phyloP scores from a whole-genome alignment of 92 coral and sea anemone species.

The Anthopleura xanthogrammica region DNA sequence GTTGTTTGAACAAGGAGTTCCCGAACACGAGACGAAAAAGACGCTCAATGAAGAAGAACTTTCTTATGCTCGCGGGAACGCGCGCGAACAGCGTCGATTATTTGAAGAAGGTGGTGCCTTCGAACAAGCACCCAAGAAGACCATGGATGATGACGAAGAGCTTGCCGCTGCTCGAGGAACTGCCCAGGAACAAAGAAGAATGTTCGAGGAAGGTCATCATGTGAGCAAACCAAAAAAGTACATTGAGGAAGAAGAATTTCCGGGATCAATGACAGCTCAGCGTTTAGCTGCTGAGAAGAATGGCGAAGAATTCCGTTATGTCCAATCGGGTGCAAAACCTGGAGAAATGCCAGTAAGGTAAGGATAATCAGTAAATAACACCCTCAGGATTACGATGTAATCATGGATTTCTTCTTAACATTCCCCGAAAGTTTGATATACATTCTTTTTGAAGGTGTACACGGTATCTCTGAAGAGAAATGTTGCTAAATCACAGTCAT shows the following conservation, averaged over 20 bases:
- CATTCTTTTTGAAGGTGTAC: too few species aligned
- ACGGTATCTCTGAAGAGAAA: too few species aligned
- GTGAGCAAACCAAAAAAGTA: constrained; percentile 41
- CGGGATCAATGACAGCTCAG: constrained; percentile 22
- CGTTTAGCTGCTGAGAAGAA: constrained; percentile 16
- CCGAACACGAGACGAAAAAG: constrained; percentile 47
- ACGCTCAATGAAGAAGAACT: constrained; percentile 66
- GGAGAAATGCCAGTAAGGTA: constrained; percentile 11
- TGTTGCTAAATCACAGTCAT: too few species aligned
- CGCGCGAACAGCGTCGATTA: constrained; percentile 1
- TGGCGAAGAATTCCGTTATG: constrained; percentile 19
- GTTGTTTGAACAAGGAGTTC: constrained; percentile 64
- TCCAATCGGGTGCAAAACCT: constrained; percentile 1
- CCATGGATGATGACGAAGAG: constrained; percentile 40
- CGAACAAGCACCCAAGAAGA: constrained; percentile 7
- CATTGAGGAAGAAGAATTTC: constrained; percentile 36
- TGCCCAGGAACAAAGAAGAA: constrained; percentile 27
- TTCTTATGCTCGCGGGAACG: constrained; percentile 20
- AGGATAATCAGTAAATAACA: neutral
- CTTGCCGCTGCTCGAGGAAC: constrained; percentile 43
- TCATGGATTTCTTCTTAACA: too few species aligned
- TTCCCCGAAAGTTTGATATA: too few species aligned
- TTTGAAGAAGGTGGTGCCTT: constrained; percentile 41
- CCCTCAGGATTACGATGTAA: too few species aligned
- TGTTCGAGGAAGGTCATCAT: constrained; percentile 27